Evolutionary conservation across 1,140 invertebrate genomes (phyloP), one percentile per base, ranked within the genome.

Genomic region (Drosophila aff.): DNA sequence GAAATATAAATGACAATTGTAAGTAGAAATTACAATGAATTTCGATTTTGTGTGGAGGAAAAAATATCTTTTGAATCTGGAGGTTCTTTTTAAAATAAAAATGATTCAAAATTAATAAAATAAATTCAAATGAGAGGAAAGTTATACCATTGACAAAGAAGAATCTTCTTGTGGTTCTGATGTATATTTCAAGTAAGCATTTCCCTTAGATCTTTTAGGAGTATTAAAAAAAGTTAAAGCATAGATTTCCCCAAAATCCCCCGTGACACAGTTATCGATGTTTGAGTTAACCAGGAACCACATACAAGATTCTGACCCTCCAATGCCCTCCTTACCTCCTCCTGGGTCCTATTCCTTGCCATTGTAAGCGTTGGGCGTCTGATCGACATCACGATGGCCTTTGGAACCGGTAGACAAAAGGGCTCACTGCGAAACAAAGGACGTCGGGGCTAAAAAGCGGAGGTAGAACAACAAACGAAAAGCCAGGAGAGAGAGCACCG

Each of bases 381-480:
- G 65, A 83, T 83, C 81, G 81, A 77, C 81, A 52, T 66, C 36
- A 28, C 74, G 64, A 57, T 68, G 75, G 75, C 78, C 74, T 76
- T 72, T 68, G 71, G 74, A 81, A 79, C 58, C 75, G 75, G 76
- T 72, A 84, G 73, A 84, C 81, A 81, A 84, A 84, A 84, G 75
- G 75, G 63, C 65, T 76, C 43, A 64, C 40, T 49, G 46, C 69
- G 23, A 57, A 73, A 84, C 81, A 84, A 84, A 84, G 77, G 73
- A 80, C 49, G 71, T 61, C 52, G 65, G 77, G 73, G 76, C 57
- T 83, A 49, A 62, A 61, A 81, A 74, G 38, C 68, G 33, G 66
- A 64, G 50, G 63, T 44, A 63, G 58, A 38, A 60, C 46, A 66
- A 59, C 44, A 28, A 53, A 40, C 36, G 44, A 60, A 33, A 47